Conservation (phyloP, 2,113 vertebrate genomes). For the Himantopus leucocephalus region DNA sequence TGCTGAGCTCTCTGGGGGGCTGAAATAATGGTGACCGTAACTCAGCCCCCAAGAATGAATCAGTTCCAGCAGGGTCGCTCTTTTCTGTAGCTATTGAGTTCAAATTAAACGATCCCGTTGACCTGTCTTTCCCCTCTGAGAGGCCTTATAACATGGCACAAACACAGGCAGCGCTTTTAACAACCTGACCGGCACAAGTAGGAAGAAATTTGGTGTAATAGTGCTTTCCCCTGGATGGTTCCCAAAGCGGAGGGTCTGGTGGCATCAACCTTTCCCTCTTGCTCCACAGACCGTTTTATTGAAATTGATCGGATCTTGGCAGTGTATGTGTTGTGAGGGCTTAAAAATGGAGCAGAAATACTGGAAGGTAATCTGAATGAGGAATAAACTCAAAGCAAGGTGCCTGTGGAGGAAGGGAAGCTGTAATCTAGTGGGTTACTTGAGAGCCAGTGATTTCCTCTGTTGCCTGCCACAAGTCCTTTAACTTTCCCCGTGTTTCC, state of each 20-base stretch:
- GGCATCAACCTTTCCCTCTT: background rate
- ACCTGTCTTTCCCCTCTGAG: slow-evolving; percentile 3
- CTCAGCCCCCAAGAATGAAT: slow-evolving; percentile 3
- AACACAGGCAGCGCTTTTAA: background rate
- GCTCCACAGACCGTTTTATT: background rate
- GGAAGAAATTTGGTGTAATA: background rate
- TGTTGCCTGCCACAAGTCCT: background rate
- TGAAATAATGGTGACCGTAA: slow-evolving; percentile 35
- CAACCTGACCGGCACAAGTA: background rate
- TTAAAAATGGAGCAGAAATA: background rate
- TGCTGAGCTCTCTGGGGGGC: background rate
- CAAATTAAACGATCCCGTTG: background rate
- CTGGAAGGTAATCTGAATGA: background rate
- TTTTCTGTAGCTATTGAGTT: slow-evolving; percentile 12
- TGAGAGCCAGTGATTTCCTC: background rate
- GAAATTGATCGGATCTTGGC: background rate
- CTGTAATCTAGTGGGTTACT: background rate
- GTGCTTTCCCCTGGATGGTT: background rate
- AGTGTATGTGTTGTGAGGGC: background rate
- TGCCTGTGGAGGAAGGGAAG: background rate
- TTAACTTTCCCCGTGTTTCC: background rate
- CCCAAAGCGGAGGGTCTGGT: background rate
- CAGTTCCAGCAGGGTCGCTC: background rate
- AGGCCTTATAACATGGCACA: background rate
- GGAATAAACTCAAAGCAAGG: background rate